phyloP scores from a whole-genome alignment of 2,797 vertebrate genomes.

The Melanotaenia trifasciata region DNA sequence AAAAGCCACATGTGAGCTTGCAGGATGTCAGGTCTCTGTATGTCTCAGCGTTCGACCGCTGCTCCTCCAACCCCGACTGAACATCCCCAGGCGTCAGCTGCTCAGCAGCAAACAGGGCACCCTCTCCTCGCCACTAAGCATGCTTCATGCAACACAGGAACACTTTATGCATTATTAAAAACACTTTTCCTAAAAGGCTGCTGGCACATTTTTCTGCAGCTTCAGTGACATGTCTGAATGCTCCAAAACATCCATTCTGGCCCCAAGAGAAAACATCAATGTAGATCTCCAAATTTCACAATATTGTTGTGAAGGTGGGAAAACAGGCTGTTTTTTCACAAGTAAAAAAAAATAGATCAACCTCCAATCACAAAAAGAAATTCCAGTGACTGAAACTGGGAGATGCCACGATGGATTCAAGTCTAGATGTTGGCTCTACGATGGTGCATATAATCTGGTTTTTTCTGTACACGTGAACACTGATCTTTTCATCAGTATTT shows the following conservation, averaged over 20 bases:
- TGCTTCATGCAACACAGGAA: conserved; percentile 73
- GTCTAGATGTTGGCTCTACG: neutral
- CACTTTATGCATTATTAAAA: conserved; percentile 85
- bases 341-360: neutral
- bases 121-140: conserved; percentile 60
- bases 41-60: conserved; percentile 50
- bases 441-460: neutral
- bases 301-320: neutral
- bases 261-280: conserved; percentile 50
- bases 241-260: conserved; percentile 74
- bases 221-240: conserved; percentile 71
- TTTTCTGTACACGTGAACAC: neutral
- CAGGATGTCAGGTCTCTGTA: conserved; percentile 62
- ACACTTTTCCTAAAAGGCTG: conserved; percentile 86
- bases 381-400: neutral
- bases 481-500: neutral
- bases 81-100: conserved; percentile 64
- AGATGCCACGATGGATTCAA: neutral
- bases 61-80: conserved; percentile 60
- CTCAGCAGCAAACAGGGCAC: conserved; percentile 43
- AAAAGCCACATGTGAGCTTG: conserved; percentile 7
- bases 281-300: conserved; percentile 44
- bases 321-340: neutral
- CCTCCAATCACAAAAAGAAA: neutral
- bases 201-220: conserved; percentile 78